Evolutionary conservation across 35 echinoderm and acorn worm species (phyloP).

Genomic region (Holothuria glaberrima): DNA sequence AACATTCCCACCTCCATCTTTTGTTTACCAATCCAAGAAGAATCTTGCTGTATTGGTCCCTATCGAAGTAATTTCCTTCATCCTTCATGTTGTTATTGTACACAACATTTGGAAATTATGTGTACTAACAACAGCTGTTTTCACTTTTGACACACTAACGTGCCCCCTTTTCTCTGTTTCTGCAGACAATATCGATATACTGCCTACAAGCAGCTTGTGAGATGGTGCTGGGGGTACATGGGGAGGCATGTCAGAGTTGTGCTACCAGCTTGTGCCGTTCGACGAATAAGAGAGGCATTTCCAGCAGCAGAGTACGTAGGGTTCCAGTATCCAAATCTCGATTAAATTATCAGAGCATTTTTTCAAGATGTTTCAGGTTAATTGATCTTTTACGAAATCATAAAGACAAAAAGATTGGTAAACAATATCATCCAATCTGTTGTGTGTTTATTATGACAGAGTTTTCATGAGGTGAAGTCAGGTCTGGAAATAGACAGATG

Average conservation of each 20-base stretch:
- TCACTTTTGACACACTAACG: too few relatives aligned
- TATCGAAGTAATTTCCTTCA: too few relatives aligned
- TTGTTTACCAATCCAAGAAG: too few relatives aligned
- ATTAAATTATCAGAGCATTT: not conserved
- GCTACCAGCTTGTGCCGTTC: slow-evolving; percentile 63
- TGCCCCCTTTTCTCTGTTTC: slow-evolving; percentile 12
- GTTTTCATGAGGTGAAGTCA: not conserved
- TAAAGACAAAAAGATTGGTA: too few relatives aligned
- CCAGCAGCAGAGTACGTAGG: slow-evolving; percentile 52
- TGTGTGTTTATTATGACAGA: not conserved
- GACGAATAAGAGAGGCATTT: slow-evolving; percentile 44
- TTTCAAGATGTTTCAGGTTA: too few relatives aligned
- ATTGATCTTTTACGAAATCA: too few relatives aligned
- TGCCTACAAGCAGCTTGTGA: slow-evolving; percentile 64
- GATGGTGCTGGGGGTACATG: slow-evolving; percentile 71
- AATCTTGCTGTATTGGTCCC: too few relatives aligned
- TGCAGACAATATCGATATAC: slow-evolving; percentile 64
- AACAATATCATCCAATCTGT: not conserved
- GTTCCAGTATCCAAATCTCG: slow-evolving; percentile 28
- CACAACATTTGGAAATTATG: too few relatives aligned
- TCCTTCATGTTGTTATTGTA: too few relatives aligned
- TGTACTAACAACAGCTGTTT: too few relatives aligned
- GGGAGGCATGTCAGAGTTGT: slow-evolving; percentile 62
- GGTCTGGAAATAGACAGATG: slow-evolving; percentile 6
- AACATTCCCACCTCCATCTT: too few relatives aligned